These are phyloP conservation scores for Malurus leucopterus DNA, from an alignment of 2,797 vertebrate genomes.

Conservation along the genomic window DNA sequence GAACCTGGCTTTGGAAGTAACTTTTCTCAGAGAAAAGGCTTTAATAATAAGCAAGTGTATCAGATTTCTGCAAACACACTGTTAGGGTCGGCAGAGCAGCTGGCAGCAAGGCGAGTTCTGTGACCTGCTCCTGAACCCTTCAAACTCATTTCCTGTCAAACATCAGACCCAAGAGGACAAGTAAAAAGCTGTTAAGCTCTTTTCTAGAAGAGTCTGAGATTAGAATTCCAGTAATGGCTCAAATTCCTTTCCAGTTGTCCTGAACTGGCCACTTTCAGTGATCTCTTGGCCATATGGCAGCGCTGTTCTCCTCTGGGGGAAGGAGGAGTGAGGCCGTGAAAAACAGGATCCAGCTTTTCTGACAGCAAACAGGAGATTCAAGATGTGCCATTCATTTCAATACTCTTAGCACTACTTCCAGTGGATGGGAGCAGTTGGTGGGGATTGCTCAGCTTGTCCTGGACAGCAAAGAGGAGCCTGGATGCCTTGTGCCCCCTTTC, in stretches of 20 bases:
- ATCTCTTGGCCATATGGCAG: conserved; percentile 9
- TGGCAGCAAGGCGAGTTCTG: conserved; percentile 68
- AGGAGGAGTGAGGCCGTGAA: background rate
- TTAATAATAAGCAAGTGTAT: conserved; percentile 73
- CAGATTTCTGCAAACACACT: conserved; percentile 76
- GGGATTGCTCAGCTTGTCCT: background rate
- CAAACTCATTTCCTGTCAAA: conserved; percentile 80
- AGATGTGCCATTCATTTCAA: background rate
- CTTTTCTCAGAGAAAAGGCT: conserved; percentile 58
- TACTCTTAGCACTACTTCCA: background rate
- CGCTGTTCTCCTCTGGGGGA: background rate
- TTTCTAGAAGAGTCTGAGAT: conserved; percentile 71
- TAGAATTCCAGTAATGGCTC: conserved; percentile 79
- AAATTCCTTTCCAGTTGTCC: conserved; percentile 73
- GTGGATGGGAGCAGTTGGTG: background rate
- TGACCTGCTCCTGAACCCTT: conserved; percentile 70
- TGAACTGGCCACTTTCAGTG: conserved; percentile 52
- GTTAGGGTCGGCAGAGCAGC: conserved; percentile 76
- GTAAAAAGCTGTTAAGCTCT: conserved; percentile 65
- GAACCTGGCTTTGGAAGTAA: conserved; percentile 52
- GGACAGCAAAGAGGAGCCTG: background rate
- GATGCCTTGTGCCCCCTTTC: background rate
- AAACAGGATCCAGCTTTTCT: conserved; percentile 32
- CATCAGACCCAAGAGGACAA: conserved; percentile 70
- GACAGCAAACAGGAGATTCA: background rate